Evolutionary conservation across 2,888 invertebrate genomes (phyloP).

Genomic region (Sabatieria punctata): DNA sequence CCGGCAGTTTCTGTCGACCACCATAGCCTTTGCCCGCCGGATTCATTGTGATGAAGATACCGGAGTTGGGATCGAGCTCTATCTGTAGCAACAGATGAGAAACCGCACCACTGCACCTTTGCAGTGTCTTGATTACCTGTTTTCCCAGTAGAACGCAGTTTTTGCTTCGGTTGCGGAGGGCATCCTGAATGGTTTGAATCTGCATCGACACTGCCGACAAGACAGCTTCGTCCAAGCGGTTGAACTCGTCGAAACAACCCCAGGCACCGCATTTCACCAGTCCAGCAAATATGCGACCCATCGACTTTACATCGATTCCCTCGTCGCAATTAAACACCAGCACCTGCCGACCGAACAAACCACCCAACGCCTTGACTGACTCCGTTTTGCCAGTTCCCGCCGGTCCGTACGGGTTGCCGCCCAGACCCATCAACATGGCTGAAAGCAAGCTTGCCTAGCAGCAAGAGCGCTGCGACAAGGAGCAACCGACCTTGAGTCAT

Average conservation of each 20-base stretch:
- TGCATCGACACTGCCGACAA: slow-evolving; percentile 85
- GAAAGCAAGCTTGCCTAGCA: too few species aligned
- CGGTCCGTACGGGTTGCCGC: slow-evolving; percentile 96
- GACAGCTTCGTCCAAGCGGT: slow-evolving; percentile 79
- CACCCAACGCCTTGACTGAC: slow-evolving; percentile 84
- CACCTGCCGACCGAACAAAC: slow-evolving; percentile 65
- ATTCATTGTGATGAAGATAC: slow-evolving; percentile 92
- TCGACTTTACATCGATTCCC: slow-evolving; percentile 81
- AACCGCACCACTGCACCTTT: too few species aligned
- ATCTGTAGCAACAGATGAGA: slow-evolving; percentile 44
- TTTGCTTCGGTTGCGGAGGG: slow-evolving; percentile 47
- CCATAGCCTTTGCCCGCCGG: slow-evolving; percentile 89
- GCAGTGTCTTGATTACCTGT: slow-evolving; percentile 1
- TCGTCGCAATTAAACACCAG: slow-evolving; percentile 95
- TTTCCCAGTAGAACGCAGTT: slow-evolving; percentile 14
- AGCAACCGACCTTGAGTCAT: slow-evolving; percentile 59
- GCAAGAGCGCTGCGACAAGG: too few species aligned
- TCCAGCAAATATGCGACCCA: slow-evolving; percentile 82
- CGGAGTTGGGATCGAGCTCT: slow-evolving; percentile 65
- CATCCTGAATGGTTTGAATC: slow-evolving; percentile 71
- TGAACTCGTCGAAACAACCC: slow-evolving; percentile 99
- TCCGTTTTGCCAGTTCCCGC: slow-evolving; percentile 99
- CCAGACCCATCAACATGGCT: slow-evolving; percentile 81
- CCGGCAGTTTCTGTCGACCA: slow-evolving; percentile 78
- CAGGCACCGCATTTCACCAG: slow-evolving; percentile 75